A percentile compares a stretch with the other conserved stretches of the same genome.
Evolutionary conservation across 2,113 vertebrate species (phyloP).

Genomic region (Nibea albiflora): DNA sequence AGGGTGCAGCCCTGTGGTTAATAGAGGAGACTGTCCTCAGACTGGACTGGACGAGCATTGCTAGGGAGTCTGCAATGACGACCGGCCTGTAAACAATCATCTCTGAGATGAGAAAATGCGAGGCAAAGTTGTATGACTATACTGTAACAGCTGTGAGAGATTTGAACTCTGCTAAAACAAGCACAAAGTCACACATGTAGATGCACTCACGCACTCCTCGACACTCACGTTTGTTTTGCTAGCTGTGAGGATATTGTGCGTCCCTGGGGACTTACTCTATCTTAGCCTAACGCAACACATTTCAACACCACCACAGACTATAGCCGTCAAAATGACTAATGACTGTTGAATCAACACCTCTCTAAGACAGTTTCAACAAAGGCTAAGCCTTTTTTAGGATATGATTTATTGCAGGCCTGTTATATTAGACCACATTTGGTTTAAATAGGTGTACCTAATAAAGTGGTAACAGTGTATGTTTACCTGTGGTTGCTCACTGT

Average conservation of each 20-base stretch:
- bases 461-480: background rate
- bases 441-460: background rate
- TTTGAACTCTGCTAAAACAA: background rate
- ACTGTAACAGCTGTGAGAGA: background rate
- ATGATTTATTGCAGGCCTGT: background rate
- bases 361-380: background rate
- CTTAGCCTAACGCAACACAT: background rate
- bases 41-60: conserved; percentile 25
- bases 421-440: background rate
- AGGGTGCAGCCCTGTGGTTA: conserved; percentile 44
- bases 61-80: conserved; percentile 13
- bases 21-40: conserved; percentile 46
- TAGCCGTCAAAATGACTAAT: conserved; percentile 9
- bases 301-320: background rate
- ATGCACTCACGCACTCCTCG: background rate
- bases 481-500: conserved; percentile 1
- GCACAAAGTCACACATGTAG: conserved; percentile 5
- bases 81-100: conserved; percentile 16
- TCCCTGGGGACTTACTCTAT: background rate
- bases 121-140: background rate
- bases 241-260: background rate
- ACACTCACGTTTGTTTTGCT: background rate
- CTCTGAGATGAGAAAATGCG: conserved; percentile 10
- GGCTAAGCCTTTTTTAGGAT: background rate
- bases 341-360: background rate